Evolutionary conservation across 2,888 invertebrate genomes (phyloP).

Genomic region (Himalopsyche anomala): DNA sequence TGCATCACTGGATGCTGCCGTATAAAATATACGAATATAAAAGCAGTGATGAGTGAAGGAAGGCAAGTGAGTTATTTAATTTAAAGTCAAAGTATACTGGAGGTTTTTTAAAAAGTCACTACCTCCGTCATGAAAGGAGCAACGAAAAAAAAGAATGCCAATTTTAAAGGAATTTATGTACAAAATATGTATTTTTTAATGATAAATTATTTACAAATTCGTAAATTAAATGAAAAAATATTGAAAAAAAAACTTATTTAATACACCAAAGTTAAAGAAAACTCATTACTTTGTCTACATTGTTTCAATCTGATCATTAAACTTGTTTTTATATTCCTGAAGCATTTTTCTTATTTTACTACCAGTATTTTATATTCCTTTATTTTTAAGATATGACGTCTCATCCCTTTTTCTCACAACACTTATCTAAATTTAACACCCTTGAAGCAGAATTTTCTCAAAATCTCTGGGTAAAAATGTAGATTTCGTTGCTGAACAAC

Average conservation of each 20-base stretch:
- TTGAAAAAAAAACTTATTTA: not conserved
- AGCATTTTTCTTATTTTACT: not conserved
- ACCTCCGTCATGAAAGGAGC: too few relatives aligned
- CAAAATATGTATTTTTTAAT: too few relatives aligned
- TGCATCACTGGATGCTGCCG: too few relatives aligned
- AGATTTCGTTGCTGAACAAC: too few relatives aligned
- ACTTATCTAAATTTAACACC: conserved; percentile 38
- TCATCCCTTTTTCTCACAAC: not conserved
- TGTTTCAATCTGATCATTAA: not conserved
- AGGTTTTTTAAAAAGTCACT: too few relatives aligned
- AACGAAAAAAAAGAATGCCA: too few relatives aligned
- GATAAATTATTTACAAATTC: too few relatives aligned
- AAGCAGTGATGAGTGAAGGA: too few relatives aligned
- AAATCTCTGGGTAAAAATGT: not conserved
- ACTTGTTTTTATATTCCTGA: not conserved
- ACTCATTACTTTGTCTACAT: not conserved
- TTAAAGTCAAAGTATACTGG: too few relatives aligned
- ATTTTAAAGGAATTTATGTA: too few relatives aligned
- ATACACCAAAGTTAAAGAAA: not conserved
- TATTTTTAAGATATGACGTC: not conserved
- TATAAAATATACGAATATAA: too few relatives aligned
- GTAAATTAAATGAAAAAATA: not conserved
- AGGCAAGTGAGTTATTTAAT: too few relatives aligned
- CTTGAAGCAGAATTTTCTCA: not conserved
- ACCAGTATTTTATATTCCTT: not conserved